A percentile compares a stretch with the other conserved stretches of the same genome.
Evolutionary conservation across 2,888 invertebrate genomes (phyloP).

Genomic region (Caenorhabditis sinica): DNA sequence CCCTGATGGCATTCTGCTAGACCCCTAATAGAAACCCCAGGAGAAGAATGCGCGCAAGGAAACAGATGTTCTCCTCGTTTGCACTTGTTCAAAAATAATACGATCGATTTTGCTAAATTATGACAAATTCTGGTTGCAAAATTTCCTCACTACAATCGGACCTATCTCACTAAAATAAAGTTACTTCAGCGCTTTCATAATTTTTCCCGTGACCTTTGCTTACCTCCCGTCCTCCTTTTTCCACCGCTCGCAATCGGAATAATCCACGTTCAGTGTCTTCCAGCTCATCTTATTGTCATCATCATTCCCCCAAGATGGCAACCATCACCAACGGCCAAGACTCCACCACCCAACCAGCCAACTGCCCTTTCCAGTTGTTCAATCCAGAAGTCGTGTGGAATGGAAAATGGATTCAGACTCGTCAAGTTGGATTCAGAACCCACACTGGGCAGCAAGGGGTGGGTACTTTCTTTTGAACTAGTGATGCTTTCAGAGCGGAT

Average conservation of each 20-base stretch:
- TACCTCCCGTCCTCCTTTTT: neutral
- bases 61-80: too few species aligned
- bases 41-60: too few species aligned
- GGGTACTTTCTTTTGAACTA: constrained; percentile 13
- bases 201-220: too few species aligned
- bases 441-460: constrained; percentile 65
- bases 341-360: constrained; percentile 3
- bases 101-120: too few species aligned
- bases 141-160: too few species aligned
- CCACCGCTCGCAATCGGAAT: neutral
- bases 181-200: too few species aligned
- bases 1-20: too few species aligned
- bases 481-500: too few species aligned
- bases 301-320: neutral
- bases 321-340: constrained; percentile 2
- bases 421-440: constrained; percentile 69
- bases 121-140: too few species aligned
- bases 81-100: too few species aligned
- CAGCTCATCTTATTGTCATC: neutral
- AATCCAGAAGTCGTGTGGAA: constrained; percentile 69
- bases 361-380: constrained; percentile 70
- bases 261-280: neutral
- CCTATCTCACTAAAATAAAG: too few species aligned
- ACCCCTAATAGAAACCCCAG: too few species aligned
- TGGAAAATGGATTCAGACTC: constrained; percentile 74